A percentile compares a stretch with the other conserved stretches of the same genome.
Conservation (phyloP, 2,888 invertebrate species). For the Laothoe populi region DNA sequence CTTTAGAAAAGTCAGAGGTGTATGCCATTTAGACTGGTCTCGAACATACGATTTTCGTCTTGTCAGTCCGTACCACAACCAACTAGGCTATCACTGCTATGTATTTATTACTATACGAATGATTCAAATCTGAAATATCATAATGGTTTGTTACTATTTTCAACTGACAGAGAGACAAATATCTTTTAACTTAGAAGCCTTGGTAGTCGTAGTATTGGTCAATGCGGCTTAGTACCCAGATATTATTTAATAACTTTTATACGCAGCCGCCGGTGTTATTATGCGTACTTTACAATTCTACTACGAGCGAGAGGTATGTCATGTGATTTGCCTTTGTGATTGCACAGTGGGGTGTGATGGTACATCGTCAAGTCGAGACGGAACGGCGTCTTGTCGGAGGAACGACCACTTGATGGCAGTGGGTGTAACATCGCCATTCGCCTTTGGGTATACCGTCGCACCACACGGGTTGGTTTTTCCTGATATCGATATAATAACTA, state of each 20-base stretch:
- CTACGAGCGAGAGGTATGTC: neutral
- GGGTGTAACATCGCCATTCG: constrained; percentile 41
- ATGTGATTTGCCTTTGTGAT: constrained; percentile 19
- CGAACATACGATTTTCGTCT: too few relatives aligned
- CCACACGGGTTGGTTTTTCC: constrained; percentile 43
- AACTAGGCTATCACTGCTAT: too few relatives aligned
- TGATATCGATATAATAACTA: neutral
- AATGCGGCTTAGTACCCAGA: neutral
- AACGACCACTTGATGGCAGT: constrained; percentile 68
- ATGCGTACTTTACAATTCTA: neutral
- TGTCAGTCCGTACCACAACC: too few relatives aligned
- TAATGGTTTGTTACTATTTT: too few relatives aligned
- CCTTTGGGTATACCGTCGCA: constrained; percentile 29
- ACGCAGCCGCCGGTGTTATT: neutral
- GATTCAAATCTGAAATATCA: too few relatives aligned
- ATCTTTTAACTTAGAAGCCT: too few relatives aligned
- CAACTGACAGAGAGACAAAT: too few relatives aligned
- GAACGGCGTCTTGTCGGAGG: constrained; percentile 65
- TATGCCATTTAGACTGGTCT: too few relatives aligned
- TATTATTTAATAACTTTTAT: neutral
- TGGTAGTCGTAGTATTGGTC: too few relatives aligned
- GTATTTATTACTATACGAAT: too few relatives aligned
- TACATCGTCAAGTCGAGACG: constrained; percentile 61
- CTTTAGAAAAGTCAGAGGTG: too few relatives aligned
- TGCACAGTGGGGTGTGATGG: constrained; percentile 50